Evolutionary conservation across 2,888 invertebrate species (phyloP).

Genomic region (Papilio protenor): DNA sequence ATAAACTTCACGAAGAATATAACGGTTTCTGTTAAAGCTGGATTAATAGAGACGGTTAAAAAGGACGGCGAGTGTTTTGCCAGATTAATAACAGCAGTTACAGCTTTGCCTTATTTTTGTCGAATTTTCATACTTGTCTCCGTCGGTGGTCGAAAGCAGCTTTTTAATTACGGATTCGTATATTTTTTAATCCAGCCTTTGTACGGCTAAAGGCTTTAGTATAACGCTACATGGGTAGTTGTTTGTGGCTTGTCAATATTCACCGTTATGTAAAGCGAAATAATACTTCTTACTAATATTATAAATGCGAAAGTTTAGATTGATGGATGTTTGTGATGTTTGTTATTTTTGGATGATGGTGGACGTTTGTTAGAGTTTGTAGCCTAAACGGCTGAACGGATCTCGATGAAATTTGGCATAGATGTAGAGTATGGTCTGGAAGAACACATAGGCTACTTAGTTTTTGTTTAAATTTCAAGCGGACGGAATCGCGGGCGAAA

Average conservation of each 20-base stretch:
- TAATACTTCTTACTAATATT: no score
- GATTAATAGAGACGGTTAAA: conserved; percentile 10
- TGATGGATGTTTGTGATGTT: no score
- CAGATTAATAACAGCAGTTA: conserved; percentile 11
- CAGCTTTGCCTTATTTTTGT: conserved; percentile 17
- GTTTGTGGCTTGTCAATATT: neutral
- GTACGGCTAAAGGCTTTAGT: conserved; percentile 3
- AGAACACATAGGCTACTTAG: no score
- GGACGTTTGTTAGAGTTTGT: no score
- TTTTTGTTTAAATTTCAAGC: no score
- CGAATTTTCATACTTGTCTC: conserved; percentile 23
- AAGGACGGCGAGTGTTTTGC: conserved; percentile 2
- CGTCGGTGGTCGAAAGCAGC: conserved; percentile 2
- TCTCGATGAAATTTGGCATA: no score
- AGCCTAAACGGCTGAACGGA: no score
- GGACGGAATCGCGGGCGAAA: no score
- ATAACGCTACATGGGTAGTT: neutral
- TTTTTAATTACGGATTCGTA: conserved; percentile 36
- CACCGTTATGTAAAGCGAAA: neutral
- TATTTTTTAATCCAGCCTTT: conserved; percentile 30
- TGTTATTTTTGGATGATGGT: no score
- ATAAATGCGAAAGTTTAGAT: no score
- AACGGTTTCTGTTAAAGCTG: conserved; percentile 9
- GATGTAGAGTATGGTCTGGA: no score
- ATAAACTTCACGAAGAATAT: conserved; percentile 7